A percentile compares a stretch with the other conserved stretches of the same genome.
phyloP scores from a whole-genome alignment of 2,113 vertebrate species.

The Collichthys lucidus region DNA sequence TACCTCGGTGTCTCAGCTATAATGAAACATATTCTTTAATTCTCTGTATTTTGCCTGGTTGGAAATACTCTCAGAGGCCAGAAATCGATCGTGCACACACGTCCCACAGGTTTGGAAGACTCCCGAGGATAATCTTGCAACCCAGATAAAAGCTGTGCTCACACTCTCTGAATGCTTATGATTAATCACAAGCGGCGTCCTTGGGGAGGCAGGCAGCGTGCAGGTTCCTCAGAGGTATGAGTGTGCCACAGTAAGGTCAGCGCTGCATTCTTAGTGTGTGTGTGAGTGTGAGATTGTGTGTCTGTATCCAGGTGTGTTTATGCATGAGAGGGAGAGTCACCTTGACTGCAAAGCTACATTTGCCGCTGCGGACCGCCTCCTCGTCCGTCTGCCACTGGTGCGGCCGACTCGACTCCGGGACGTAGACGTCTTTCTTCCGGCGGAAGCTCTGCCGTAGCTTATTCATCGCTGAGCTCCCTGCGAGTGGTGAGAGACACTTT shows the following conservation, averaged over 20 bases:
- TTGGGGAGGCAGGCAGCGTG: conserved; percentile 36
- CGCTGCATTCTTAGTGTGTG: not conserved
- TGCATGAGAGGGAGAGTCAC: conserved; percentile 80
- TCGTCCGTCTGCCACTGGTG: conserved; percentile 99
- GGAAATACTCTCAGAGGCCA: not conserved
- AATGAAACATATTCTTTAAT: conserved; percentile 9
- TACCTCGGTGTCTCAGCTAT: not conserved
- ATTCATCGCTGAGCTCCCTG: conserved; percentile 94
- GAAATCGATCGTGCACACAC: conserved; percentile 3
- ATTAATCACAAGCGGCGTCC: conserved; percentile 67
- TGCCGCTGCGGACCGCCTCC: conserved; percentile 96
- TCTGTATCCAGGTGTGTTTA: conserved; percentile 22
- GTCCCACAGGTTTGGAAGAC: conserved; percentile 35
- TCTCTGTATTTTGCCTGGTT: not conserved
- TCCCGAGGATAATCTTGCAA: conserved; percentile 21
- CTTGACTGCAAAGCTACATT: conserved; percentile 99
- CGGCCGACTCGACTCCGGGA: conserved; percentile 97
- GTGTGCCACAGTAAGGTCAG: conserved; percentile 9
- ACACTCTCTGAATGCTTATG: conserved; percentile 41
- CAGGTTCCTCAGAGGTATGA: conserved; percentile 30
- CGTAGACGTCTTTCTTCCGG: conserved; percentile 98
- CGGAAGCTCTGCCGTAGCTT: conserved; percentile 99
- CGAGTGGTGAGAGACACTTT: conserved; percentile 30
- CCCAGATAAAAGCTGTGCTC: conserved; percentile 58
- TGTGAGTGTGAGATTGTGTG: conserved; percentile 1